A percentile compares a stretch with the other conserved stretches of the same genome.
phyloP scores from a whole-genome alignment of 2,888 invertebrate species.

The Epirrita christyi region DNA sequence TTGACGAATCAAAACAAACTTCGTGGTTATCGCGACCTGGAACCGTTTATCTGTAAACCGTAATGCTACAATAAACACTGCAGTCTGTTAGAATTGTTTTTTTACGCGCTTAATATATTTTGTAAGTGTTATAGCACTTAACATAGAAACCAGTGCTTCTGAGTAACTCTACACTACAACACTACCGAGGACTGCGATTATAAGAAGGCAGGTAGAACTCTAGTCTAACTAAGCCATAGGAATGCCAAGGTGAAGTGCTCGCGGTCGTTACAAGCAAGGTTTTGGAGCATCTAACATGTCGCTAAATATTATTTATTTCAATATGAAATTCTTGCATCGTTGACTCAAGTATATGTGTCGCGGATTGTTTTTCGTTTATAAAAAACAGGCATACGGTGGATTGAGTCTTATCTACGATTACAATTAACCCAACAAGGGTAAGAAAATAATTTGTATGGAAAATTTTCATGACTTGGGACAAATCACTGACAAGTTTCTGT shows the following conservation, averaged over 20 bases:
- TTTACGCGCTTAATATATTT: background rate
- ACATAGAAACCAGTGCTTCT: background rate
- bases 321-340: too few species aligned
- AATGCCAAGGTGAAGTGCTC: slow-evolving; percentile 18
- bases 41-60: slow-evolving; percentile 22
- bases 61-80: slow-evolving; percentile 13
- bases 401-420: too few species aligned
- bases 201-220: background rate
- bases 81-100: background rate
- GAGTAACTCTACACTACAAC: background rate
- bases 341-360: too few species aligned
- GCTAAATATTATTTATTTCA: slow-evolving; percentile 18
- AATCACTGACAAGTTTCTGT: too few species aligned
- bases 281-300: slow-evolving; percentile 2
- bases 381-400: too few species aligned
- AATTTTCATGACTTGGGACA: too few species aligned
- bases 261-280: slow-evolving; percentile 11
- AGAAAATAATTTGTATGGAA: too few species aligned
- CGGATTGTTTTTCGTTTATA: too few species aligned
- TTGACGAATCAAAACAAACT: slow-evolving; percentile 18
- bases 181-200: background rate
- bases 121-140: background rate
- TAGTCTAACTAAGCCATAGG: slow-evolving; percentile 3
- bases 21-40: slow-evolving; percentile 19
- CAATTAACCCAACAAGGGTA: too few species aligned